Conservation (phyloP, 2,797 vertebrate genomes). For the Schizopygopsis malacanthus region DNA sequence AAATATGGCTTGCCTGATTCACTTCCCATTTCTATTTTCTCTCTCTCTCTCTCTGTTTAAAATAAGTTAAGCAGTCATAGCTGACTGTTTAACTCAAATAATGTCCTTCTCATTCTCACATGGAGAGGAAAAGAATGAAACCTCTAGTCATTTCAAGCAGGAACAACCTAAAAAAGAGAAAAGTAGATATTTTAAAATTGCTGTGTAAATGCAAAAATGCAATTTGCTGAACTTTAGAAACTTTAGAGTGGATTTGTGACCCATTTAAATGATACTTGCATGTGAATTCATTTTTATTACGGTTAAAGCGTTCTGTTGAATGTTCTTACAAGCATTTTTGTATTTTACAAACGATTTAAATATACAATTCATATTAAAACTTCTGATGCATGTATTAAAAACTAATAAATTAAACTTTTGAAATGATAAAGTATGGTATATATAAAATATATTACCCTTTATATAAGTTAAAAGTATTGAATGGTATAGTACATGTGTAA, state of each 20-base stretch:
- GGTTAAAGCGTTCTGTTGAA: background rate
- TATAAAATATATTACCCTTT: background rate
- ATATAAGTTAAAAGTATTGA: too few species aligned
- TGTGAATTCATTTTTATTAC: background rate
- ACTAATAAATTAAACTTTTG: background rate
- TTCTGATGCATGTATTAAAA: background rate
- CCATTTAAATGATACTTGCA: too few species aligned
- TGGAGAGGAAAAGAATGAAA: background rate
- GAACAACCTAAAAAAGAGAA: constrained; percentile 52
- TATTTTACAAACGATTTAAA: background rate
- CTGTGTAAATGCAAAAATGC: background rate
- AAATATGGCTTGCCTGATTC: background rate
- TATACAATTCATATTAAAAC: background rate
- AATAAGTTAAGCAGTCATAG: constrained; percentile 14
- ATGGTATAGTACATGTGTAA: too few species aligned
- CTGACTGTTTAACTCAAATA: background rate
- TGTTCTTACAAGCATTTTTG: background rate
- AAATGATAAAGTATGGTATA: background rate
- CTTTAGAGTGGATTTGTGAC: background rate
- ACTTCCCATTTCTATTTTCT: constrained; percentile 31
- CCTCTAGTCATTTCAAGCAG: constrained; percentile 44
- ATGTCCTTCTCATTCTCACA: constrained; percentile 20
- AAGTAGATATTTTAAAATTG: background rate
- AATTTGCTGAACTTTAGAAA: background rate
- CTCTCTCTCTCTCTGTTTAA: background rate